phyloP scores from a whole-genome alignment of 2,888 invertebrate genomes.

The Ormyrus thymus region DNA sequence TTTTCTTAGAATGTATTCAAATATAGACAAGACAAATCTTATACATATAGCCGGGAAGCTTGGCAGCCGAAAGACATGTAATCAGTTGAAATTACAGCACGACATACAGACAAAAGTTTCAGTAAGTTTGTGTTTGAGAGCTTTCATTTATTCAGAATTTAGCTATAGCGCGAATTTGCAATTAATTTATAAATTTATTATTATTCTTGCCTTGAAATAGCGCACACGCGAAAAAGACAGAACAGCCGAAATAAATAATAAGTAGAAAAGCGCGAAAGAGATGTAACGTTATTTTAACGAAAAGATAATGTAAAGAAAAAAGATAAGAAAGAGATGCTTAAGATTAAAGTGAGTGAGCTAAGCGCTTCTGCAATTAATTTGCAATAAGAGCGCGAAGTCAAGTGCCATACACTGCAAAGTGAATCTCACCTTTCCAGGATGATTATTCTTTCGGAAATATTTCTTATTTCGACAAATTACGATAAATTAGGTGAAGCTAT shows the following conservation, averaged over 20 bases:
- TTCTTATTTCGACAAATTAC: conserved; percentile 17
- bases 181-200: conserved; percentile 23
- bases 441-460: conserved; percentile 57
- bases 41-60: conserved; percentile 65
- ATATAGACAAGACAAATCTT: conserved; percentile 59
- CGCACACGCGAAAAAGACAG: conserved; percentile 22
- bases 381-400: conserved; percentile 62
- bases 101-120: conserved; percentile 18
- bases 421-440: conserved; percentile 69
- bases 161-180: conserved; percentile 3
- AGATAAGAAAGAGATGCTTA: conserved; percentile 56
- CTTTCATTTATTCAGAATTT: conserved; percentile 3
- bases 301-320: conserved; percentile 48
- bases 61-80: conserved; percentile 59
- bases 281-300: conserved; percentile 13
- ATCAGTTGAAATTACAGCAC: conserved; percentile 15
- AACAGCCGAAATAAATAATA: conserved; percentile 31
- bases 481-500: not conserved
- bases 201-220: conserved; percentile 23
- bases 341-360: conserved; percentile 63
- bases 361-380: conserved; percentile 66
- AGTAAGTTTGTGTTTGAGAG: conserved; percentile 35
- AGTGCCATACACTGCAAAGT: conserved; percentile 63
- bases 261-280: conserved; percentile 36
- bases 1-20: conserved; percentile 27